Evolutionary conservation across 2,113 vertebrate genomes (phyloP), one percentile per base, ranked within the genome.

Genomic region (Leuciscus idus): DNA sequence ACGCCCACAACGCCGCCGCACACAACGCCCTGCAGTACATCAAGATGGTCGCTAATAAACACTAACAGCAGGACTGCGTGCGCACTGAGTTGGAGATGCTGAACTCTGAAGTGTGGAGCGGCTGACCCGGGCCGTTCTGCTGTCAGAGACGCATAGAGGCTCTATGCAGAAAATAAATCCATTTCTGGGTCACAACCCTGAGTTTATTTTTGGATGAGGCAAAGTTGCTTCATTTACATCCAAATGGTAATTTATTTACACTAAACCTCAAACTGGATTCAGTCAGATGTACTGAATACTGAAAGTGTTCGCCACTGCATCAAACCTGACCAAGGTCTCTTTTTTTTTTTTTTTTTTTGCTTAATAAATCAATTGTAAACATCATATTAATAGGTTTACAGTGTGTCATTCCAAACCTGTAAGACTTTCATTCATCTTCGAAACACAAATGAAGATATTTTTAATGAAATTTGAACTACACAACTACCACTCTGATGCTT

Each of bases 21-120:
- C 95, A 97, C 91, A 97, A 92, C 64, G 95, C 95, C 11, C 91
- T 96, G 11, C 94, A 95, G 87, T 97, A 97, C 89, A 91, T 96
- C 93, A 96, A 98, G 90, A 96, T 96, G 84, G 91, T 95, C 89
- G 91, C 92, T 11, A 95, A 88, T 95, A 87, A 93, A 39, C 73
- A 43, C 50, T 70, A n/a, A n/a, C 21, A 12, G 2, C 57, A 64
- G 59, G 15, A 70, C 80, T 82, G 21, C 13, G 9, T 36, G 43
- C 6, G 1, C 11, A 74, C 26, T 2, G n/a, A 23, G 55, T 23
- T 8, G 19, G 6, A 8, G 55, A 57, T 23, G 7, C 19, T 8
- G 55, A 57, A 57, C 55, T 57, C 19, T 2, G 52, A 21, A 7
- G 43, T 57, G 55, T 7, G 55, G 55, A 23, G 55, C 19, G 19